Percentiles rank a stretch among this genome's conserved stretches.
phyloP scores from a whole-genome alignment of 2,888 invertebrate genomes.

The Cantharis flavilabris region DNA sequence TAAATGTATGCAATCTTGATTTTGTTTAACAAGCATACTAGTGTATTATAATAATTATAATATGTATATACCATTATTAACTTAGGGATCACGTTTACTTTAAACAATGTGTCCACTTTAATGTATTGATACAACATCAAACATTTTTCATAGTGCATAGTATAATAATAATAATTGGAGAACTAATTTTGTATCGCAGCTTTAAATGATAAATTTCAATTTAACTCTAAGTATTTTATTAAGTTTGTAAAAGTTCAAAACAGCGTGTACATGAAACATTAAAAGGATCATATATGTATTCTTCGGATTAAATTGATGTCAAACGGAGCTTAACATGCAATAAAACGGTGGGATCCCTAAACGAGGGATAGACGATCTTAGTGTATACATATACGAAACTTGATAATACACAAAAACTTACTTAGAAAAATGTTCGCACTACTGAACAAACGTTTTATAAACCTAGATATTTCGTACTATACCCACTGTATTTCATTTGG shows the following conservation, averaged over 20 bases:
- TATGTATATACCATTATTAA: neutral
- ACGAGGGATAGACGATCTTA: constrained; percentile 15
- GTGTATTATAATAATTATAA: constrained; percentile 8
- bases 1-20: constrained; percentile 7
- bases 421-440: constrained; percentile 30
- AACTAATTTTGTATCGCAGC: neutral
- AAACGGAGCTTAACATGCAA: constrained; percentile 29
- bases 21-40: constrained; percentile 2
- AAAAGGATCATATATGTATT: constrained; percentile 25
- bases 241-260: constrained; percentile 4
- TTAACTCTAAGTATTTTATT: neutral
- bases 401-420: constrained; percentile 37
- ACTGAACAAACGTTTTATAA: constrained; percentile 28
- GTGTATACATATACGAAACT: constrained; percentile 22
- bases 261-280: constrained; percentile 23
- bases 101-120: neutral
- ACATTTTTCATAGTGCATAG: neutral
- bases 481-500: constrained; percentile 11
- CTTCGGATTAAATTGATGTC: constrained; percentile 23
- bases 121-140: neutral
- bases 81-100: constrained; percentile 2
- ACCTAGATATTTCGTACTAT: constrained; percentile 18
- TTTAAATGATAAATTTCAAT: neutral
- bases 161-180: neutral
- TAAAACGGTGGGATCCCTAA: constrained; percentile 24